Percentiles rank a stretch among this genome's conserved stretches.
Conservation (phyloP, 2,888 invertebrate species). For the Lypha dubia region DNA sequence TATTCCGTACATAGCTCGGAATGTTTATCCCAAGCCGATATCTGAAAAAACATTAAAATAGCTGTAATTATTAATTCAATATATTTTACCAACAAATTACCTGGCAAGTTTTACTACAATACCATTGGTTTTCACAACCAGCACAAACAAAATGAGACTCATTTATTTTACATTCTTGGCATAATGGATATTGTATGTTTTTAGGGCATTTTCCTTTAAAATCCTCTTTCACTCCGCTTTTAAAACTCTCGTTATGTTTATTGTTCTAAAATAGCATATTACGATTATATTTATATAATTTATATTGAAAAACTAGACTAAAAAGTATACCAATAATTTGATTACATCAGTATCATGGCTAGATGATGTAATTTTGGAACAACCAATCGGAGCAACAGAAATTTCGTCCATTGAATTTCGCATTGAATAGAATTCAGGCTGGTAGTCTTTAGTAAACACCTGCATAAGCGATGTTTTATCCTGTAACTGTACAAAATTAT, state of each 20-base stretch:
- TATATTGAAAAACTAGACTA: not conserved
- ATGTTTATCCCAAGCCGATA: slow-evolving; percentile 74
- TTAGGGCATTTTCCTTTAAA: slow-evolving; percentile 41
- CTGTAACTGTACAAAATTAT: slow-evolving; percentile 1
- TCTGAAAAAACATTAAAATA: slow-evolving; percentile 32
- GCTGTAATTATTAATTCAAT: too few species aligned
- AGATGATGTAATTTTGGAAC: slow-evolving; percentile 31
- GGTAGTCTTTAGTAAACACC: slow-evolving; percentile 40
- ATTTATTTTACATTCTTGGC: slow-evolving; percentile 92
- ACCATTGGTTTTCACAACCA: slow-evolving; percentile 96
- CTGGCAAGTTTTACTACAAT: slow-evolving; percentile 96
- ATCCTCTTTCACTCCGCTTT: slow-evolving; percentile 25
- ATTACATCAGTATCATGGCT: slow-evolving; percentile 14
- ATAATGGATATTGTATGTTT: slow-evolving; percentile 85
- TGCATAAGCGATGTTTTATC: slow-evolving; percentile 39
- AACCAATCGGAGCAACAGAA: not conserved
- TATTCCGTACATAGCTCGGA: slow-evolving; percentile 73
- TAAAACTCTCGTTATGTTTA: slow-evolving; percentile 26
- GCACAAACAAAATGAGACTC: slow-evolving; percentile 95
- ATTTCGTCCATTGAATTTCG: slow-evolving; percentile 42
- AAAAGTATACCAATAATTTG: slow-evolving; percentile 37
- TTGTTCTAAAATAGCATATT: slow-evolving; percentile 34
- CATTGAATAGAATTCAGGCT: slow-evolving; percentile 24
- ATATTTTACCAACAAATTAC: slow-evolving; percentile 83
- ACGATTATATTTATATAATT: not conserved